Percentiles rank a stretch among this genome's conserved stretches.
Evolutionary conservation across 1,140 invertebrate species (phyloP).

Genomic region (Caenorhabditis latens): DNA sequence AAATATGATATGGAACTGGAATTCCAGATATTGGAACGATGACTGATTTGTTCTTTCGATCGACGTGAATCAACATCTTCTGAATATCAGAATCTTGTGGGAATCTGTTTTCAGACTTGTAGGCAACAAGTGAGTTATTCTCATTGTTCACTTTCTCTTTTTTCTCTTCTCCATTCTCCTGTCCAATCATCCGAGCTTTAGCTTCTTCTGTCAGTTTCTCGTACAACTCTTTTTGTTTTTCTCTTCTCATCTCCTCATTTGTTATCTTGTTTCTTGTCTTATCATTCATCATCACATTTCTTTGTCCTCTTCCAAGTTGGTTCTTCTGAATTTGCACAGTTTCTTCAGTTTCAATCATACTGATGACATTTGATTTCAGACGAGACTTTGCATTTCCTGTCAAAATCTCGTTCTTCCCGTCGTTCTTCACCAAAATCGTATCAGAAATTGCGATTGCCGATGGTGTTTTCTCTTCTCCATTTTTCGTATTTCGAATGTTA

Average conservation of each 20-base stretch:
- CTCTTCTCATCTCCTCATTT: constrained; percentile 94
- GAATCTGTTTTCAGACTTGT: constrained; percentile 91
- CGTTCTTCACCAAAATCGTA: constrained; percentile 83
- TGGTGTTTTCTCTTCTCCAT: constrained; percentile 88
- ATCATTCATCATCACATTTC: constrained; percentile 93
- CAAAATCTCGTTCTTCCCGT: constrained; percentile 86
- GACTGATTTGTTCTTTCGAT: constrained; percentile 80
- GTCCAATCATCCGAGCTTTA: constrained; percentile 88
- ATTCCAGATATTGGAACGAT: constrained; percentile 95
- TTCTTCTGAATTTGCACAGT: constrained; percentile 80
- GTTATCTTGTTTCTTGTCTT: constrained; percentile 95
- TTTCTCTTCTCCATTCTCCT: constrained; percentile 83
- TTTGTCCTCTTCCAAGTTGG: constrained; percentile 86
- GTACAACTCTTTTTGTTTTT: constrained; percentile 95
- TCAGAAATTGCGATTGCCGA: constrained; percentile 60
- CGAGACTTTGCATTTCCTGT: constrained; percentile 89
- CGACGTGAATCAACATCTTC: constrained; percentile 94
- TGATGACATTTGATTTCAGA: constrained; percentile 93
- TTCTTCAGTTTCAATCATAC: constrained; percentile 82
- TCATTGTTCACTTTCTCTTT: constrained; percentile 82
- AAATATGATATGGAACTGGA: constrained; percentile 97
- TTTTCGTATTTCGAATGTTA: constrained; percentile 87
- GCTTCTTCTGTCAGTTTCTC: constrained; percentile 91
- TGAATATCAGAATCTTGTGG: constrained; percentile 92
- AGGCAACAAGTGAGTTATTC: constrained; percentile 93